Percentiles rank a stretch among this genome's conserved stretches.
Evolutionary conservation across 2,797 vertebrate species (phyloP).

Genomic region (Pseudotriccus pelzelni): DNA sequence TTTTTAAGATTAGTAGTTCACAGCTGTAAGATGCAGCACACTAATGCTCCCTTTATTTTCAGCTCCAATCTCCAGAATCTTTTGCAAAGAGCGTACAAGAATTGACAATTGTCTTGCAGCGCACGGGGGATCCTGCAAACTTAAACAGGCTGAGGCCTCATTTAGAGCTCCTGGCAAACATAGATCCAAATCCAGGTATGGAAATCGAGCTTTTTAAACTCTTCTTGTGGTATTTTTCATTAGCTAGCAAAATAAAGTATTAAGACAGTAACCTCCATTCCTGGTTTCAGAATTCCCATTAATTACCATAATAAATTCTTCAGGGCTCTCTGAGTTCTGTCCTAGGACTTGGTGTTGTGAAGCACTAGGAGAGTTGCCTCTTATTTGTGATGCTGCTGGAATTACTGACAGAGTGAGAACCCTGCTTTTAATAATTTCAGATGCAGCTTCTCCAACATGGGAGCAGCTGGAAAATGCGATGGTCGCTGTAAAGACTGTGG

Average conservation of each 20-base stretch:
- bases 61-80: slow-evolving; percentile 96
- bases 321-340: not conserved
- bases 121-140: slow-evolving; percentile 94
- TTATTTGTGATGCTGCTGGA: not conserved
- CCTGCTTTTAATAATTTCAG: slow-evolving; percentile 56
- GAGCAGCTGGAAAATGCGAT: slow-evolving; percentile 92
- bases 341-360: not conserved
- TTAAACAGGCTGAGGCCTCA: slow-evolving; percentile 90
- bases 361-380: not conserved
- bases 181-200: slow-evolving; percentile 94
- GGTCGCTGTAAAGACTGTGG: slow-evolving; percentile 92
- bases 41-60: slow-evolving; percentile 28
- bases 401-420: not conserved
- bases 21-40: not conserved
- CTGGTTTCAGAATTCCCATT: not conserved
- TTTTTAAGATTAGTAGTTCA: not conserved
- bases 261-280: not conserved
- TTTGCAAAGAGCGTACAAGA: slow-evolving; percentile 98
- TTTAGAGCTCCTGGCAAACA: slow-evolving; percentile 92
- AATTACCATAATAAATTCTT: not conserved
- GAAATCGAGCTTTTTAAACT: not conserved
- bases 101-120: slow-evolving; percentile 93
- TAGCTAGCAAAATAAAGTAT: not conserved
- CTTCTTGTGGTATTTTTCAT: not conserved
- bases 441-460: slow-evolving; percentile 89